A percentile compares a stretch with the other conserved stretches of the same genome.
Evolutionary conservation across 2,888 invertebrate species (phyloP).

Genomic region (Eupithecia centaureata): DNA sequence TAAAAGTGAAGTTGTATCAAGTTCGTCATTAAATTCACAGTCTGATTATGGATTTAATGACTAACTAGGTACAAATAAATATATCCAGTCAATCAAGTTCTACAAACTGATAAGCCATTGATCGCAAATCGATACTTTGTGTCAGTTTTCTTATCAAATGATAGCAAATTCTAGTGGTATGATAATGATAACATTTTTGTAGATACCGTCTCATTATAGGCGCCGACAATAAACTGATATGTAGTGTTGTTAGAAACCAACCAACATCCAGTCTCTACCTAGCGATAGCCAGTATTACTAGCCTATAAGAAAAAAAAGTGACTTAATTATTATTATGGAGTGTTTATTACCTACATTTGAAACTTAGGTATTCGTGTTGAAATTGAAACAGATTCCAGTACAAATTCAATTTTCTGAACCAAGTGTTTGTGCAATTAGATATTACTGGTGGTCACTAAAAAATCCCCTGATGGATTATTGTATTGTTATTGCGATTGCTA

Average conservation of each 20-base stretch:
- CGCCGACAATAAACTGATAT: slow-evolving; percentile 15
- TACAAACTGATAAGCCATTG: slow-evolving; percentile 16
- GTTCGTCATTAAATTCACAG: too few species aligned
- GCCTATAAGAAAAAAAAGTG: not conserved
- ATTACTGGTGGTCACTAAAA: not conserved
- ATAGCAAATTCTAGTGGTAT: slow-evolving; percentile 27
- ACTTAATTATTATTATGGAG: too few species aligned
- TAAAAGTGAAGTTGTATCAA: too few species aligned
- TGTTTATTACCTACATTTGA: not conserved
- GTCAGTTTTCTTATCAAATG: slow-evolving; percentile 18
- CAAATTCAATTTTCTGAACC: too few species aligned
- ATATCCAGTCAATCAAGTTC: slow-evolving; percentile 10
- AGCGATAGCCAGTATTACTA: not conserved
- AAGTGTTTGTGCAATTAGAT: not conserved
- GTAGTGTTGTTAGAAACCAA: not conserved
- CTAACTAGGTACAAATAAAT: not conserved
- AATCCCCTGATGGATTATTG: not conserved
- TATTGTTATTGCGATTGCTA: not conserved
- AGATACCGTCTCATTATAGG: slow-evolving; percentile 28
- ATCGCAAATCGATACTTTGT: slow-evolving; percentile 6
- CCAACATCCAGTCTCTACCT: not conserved
- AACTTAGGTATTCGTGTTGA: not conserved
- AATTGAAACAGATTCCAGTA: not conserved
- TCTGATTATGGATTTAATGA: not conserved
- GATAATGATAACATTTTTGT: slow-evolving; percentile 11